Evolutionary conservation across 2,113 vertebrate species (phyloP).

Genomic region (Picathartes gymnocephalus): DNA sequence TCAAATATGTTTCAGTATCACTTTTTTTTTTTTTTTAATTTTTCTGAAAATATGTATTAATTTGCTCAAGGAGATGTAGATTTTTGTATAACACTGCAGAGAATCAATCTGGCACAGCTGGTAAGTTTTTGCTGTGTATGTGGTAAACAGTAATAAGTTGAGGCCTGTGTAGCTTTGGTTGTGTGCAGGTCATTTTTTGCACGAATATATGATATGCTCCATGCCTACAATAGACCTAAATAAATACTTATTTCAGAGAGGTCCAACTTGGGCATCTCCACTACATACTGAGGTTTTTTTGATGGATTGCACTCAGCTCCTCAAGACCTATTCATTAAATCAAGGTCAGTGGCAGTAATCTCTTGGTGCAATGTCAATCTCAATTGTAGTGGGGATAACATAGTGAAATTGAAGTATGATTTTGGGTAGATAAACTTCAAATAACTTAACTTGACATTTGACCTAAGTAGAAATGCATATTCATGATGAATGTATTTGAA

Average conservation of each 20-base stretch:
- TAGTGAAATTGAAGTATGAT: neutral
- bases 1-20: neutral
- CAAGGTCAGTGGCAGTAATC: neutral
- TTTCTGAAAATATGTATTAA: neutral
- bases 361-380: neutral
- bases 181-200: neutral
- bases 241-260: neutral
- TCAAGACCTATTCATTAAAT: neutral
- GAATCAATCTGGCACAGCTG: neutral
- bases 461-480: neutral
- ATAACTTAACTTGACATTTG: neutral
- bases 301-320: neutral
- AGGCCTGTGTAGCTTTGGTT: neutral
- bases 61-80: neutral
- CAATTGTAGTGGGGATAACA: neutral
- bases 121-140: neutral
- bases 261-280: neutral
- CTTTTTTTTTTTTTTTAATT: neutral
- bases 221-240: neutral
- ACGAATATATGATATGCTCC: neutral
- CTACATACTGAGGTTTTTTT: neutral
- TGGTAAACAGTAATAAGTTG: neutral
- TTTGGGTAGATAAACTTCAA: neutral
- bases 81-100: neutral
- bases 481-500: neutral